Evolutionary conservation across 2,797 vertebrate species (phyloP).

Genomic region (Coranthus polyacanthus): DNA sequence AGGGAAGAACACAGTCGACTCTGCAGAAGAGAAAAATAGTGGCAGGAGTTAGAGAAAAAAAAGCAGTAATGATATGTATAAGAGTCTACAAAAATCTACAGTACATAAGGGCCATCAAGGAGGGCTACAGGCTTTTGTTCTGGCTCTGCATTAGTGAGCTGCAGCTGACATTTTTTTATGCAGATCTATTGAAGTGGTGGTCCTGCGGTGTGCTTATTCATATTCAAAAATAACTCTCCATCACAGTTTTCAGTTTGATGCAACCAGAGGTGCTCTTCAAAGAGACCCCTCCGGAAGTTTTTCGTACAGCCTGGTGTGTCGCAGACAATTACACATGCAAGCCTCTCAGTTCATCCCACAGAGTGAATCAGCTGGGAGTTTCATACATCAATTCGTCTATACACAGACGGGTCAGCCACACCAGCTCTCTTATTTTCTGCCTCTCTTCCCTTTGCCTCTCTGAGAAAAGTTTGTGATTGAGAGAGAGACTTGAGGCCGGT

Average conservation of each 20-base stretch:
- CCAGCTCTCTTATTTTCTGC: conserved; percentile 36
- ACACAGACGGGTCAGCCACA: conserved; percentile 42
- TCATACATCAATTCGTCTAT: conserved; percentile 31
- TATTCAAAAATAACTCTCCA: conserved; percentile 65
- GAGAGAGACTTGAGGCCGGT: conserved; percentile 52
- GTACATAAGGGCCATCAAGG: conserved; percentile 45
- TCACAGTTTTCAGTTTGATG: conserved; percentile 55
- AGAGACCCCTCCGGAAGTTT: conserved; percentile 58
- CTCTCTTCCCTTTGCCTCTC: conserved; percentile 24
- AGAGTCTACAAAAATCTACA: conserved; percentile 60
- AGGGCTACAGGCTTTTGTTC: conserved; percentile 49
- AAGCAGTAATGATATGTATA: conserved; percentile 51
- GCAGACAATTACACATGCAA: conserved; percentile 58
- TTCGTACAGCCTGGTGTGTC: conserved; percentile 45
- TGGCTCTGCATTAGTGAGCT: conserved; percentile 46
- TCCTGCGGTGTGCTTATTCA: conserved; percentile 64
- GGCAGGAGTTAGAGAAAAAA: conserved; percentile 17
- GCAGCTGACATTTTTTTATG: conserved; percentile 27
- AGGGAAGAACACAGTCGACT: conserved; percentile 90
- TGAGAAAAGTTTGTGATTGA: conserved; percentile 63
- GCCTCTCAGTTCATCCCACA: conserved; percentile 42
- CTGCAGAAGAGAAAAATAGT: conserved; percentile 51
- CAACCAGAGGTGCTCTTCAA: conserved; percentile 71
- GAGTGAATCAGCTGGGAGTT: conserved; percentile 54
- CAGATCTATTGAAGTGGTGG: conserved; percentile 59